Percentiles rank a stretch among this genome's conserved stretches.
Conservation (phyloP, 2,113 vertebrate genomes). For the Malurus melanocephalus region DNA sequence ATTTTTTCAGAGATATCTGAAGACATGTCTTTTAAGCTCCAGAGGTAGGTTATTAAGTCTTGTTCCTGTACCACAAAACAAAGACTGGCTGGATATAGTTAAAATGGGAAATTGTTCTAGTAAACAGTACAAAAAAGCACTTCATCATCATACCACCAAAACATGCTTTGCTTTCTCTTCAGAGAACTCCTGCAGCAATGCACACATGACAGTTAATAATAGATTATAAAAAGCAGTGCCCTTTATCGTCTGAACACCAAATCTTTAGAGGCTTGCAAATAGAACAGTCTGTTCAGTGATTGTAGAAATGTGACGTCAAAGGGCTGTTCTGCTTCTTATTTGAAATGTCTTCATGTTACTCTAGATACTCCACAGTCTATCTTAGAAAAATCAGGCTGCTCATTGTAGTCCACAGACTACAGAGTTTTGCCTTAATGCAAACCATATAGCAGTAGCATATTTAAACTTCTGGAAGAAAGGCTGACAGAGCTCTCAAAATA, state of each 20-base stretch:
- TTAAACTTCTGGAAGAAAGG: conserved; percentile 64
- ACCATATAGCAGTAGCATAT: conserved; percentile 14
- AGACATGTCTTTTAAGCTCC: conserved; percentile 7
- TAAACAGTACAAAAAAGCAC: conserved; percentile 44
- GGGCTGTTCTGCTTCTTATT: conserved; percentile 5
- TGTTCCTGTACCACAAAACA: conserved; percentile 12
- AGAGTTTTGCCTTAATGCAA: conserved; percentile 34
- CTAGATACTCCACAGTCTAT: not conserved
- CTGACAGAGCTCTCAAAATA: conserved; percentile 65
- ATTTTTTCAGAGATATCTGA: conserved; percentile 37
- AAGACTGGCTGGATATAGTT: not conserved
- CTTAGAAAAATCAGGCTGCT: not conserved
- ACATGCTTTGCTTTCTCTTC: conserved; percentile 48
- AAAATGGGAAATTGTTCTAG: conserved; percentile 37
- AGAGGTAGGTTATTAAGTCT: conserved; percentile 17
- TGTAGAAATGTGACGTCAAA: conserved; percentile 64
- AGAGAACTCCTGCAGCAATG: conserved; percentile 44
- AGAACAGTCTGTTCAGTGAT: conserved; percentile 56
- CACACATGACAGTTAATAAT: conserved; percentile 63
- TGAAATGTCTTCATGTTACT: conserved; percentile 36
- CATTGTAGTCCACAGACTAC: not conserved
- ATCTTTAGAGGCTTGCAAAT: conserved; percentile 61
- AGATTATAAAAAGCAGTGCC: conserved; percentile 66
- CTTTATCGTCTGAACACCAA: conserved; percentile 66
- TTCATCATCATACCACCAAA: conserved; percentile 37